A percentile compares a stretch with the other conserved stretches of the same genome.
These are phyloP conservation scores for Lasioglossum baleicum DNA, from an alignment of 1,140 invertebrate genomes.

Conservation along the genomic window DNA sequence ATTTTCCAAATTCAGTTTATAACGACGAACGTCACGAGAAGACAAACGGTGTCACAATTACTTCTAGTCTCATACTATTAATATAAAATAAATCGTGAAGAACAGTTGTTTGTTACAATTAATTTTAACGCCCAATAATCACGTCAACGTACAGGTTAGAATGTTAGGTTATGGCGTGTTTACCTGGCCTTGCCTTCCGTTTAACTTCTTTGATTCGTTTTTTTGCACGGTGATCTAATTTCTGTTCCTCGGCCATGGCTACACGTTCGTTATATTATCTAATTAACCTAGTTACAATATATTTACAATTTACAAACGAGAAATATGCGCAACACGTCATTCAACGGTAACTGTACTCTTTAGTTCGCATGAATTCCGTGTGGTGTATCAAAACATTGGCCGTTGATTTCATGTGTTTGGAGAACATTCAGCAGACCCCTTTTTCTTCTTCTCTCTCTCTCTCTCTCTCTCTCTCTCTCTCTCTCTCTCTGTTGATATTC, in stretches of 20 bases:
- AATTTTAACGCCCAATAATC: conserved; percentile 39
- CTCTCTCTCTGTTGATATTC: background rate
- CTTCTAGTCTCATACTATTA: conserved; percentile 42
- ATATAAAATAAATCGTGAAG: conserved; percentile 46
- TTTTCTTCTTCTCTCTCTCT: no score
- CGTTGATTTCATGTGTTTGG: conserved; percentile 5
- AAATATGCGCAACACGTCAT: conserved; percentile 56
- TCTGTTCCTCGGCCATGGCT: conserved; percentile 72
- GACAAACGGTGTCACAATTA: conserved; percentile 45
- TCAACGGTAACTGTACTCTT: conserved; percentile 51
- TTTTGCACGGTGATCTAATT: conserved; percentile 87
- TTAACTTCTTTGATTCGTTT: conserved; percentile 94
- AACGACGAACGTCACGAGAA: conserved; percentile 40
- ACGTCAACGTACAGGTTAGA: conserved; percentile 63
- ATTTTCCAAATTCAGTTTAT: conserved; percentile 45
- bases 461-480: no score
- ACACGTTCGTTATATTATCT: conserved; percentile 43
- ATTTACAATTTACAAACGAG: conserved; percentile 58
- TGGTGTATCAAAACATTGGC: conserved; percentile 55
- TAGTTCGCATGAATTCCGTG: conserved; percentile 59
- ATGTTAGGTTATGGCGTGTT: conserved; percentile 64
- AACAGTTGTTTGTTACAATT: conserved; percentile 19
- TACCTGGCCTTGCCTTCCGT: conserved; percentile 92
- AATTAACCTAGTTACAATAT: conserved; percentile 38
- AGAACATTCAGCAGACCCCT: background rate